These are phyloP conservation scores for Diabrotica undecimpunctata DNA, from an alignment of 1,140 invertebrate genomes.

Conservation along the genomic window DNA sequence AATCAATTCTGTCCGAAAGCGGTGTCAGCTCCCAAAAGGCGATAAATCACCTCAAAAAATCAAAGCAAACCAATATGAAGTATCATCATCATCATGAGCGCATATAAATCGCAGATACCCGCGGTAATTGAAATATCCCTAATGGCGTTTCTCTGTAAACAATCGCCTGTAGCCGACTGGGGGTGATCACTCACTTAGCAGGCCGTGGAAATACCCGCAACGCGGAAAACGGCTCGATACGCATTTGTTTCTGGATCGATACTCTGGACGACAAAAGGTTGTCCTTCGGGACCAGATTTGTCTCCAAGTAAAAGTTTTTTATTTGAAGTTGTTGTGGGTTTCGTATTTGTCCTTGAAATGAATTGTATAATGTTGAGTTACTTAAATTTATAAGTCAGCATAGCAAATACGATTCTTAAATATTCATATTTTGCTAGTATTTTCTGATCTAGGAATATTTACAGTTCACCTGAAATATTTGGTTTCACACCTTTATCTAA, in stretches of 20 bases:
- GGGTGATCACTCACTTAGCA: constrained; percentile 19
- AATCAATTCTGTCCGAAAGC: background rate
- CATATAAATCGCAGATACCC: constrained; percentile 17
- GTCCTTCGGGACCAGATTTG: constrained; percentile 20
- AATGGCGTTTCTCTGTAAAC: constrained; percentile 31
- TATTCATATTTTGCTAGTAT: too few relatives aligned
- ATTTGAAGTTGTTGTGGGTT: too few relatives aligned
- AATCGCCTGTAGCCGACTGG: constrained; percentile 22
- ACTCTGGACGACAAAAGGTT: background rate
- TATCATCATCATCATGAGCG: constrained; percentile 12
- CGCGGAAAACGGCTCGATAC: background rate
- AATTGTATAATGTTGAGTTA: too few relatives aligned
- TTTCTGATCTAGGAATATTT: too few relatives aligned
- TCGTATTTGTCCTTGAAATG: too few relatives aligned
- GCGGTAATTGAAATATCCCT: constrained; percentile 29
- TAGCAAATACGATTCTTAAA: too few relatives aligned
- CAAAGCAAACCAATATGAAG: constrained; percentile 7
- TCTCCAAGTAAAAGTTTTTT: background rate
- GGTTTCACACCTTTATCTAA: too few relatives aligned
- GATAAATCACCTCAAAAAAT: constrained; percentile 18
- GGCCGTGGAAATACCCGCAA: background rate
- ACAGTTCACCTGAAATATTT: too few relatives aligned
- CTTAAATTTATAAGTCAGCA: too few relatives aligned
- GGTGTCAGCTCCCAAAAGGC: constrained; percentile 6
- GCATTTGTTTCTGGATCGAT: background rate